A percentile compares a stretch with the other conserved stretches of the same genome.
Conservation (phyloP, 1,140 invertebrate genomes). For the Drosophila dunni region DNA sequence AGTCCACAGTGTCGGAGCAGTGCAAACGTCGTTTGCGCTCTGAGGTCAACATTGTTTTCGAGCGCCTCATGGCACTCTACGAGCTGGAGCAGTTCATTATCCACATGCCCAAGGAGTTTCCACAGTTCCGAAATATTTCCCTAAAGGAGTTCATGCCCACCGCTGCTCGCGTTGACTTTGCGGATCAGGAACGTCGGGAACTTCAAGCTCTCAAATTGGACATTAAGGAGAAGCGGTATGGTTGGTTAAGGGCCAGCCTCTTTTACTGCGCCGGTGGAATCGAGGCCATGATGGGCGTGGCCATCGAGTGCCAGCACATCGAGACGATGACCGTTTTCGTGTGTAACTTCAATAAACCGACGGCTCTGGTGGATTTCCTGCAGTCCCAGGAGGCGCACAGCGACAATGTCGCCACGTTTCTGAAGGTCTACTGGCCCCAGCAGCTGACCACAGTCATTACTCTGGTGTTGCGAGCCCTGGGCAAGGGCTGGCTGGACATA, state of each 20-base stretch:
- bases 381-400: slow-evolving; percentile 68
- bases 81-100: slow-evolving; percentile 75
- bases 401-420: slow-evolving; percentile 60
- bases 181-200: slow-evolving; percentile 43
- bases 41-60: slow-evolving; percentile 74
- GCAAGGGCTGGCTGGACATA: slow-evolving; percentile 80
- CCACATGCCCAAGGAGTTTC: slow-evolving; percentile 78
- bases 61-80: slow-evolving; percentile 76
- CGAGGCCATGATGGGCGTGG: slow-evolving; percentile 72
- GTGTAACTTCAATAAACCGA: slow-evolving; percentile 64
- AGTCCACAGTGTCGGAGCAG: slow-evolving; percentile 47
- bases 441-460: slow-evolving; percentile 63
- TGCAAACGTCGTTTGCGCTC: slow-evolving; percentile 61
- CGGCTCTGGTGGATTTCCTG: slow-evolving; percentile 64
- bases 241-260: slow-evolving; percentile 49
- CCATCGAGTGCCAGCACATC: slow-evolving; percentile 65
- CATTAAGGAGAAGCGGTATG: slow-evolving; percentile 48
- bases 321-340: slow-evolving; percentile 67
- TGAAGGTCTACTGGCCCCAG: slow-evolving; percentile 73
- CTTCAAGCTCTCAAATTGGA: slow-evolving; percentile 49
- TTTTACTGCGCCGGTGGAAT: slow-evolving; percentile 69
- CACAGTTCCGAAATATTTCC: slow-evolving; percentile 58
- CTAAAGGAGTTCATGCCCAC: slow-evolving; percentile 63
- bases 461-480: slow-evolving; percentile 60
- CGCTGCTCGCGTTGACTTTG: slow-evolving; percentile 35